Conservation (phyloP, 1,140 invertebrate genomes). For the Lordiphosa mommai region DNA sequence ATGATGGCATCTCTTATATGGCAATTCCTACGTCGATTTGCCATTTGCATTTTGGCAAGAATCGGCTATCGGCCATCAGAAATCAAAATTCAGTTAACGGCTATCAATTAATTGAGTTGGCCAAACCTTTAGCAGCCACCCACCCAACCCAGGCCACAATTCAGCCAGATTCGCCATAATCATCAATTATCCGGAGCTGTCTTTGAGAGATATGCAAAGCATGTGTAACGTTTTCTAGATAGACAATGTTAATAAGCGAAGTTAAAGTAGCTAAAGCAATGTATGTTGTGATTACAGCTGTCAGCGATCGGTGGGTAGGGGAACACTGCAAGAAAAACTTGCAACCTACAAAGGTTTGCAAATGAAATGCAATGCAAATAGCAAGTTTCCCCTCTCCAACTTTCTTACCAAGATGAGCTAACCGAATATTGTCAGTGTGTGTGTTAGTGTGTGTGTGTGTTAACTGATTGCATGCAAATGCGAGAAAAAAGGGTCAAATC, state of each 20-base stretch:
- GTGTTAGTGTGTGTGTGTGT: no score
- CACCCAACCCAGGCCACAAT: background rate
- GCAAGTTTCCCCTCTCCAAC: no score
- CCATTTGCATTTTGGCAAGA: conserved; percentile 41
- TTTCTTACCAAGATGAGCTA: no score
- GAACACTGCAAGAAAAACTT: conserved; percentile 2
- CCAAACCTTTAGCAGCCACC: conserved; percentile 39
- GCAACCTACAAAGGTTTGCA: conserved; percentile 18
- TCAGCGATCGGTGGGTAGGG: no score
- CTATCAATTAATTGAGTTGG: conserved; percentile 50
- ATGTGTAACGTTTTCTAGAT: conserved; percentile 50
- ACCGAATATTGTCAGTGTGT: no score
- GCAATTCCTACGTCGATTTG: conserved; percentile 19
- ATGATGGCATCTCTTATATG: conserved; percentile 11
- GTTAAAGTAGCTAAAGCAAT: conserved; percentile 13
- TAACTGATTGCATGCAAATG: conserved; percentile 63
- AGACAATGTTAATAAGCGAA: conserved; percentile 43
- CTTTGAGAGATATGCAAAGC: conserved; percentile 58
- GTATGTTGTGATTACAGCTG: conserved; percentile 64
- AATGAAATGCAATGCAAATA: conserved; percentile 49
- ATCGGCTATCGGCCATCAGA: conserved; percentile 3
- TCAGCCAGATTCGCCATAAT: conserved; percentile 43
- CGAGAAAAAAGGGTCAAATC: conserved; percentile 43
- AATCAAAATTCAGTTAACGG: conserved; percentile 9
- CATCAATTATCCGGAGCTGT: conserved; percentile 67